Conservation (phyloP, 2,113 vertebrate genomes). For the Pachycephala philippinensis region DNA sequence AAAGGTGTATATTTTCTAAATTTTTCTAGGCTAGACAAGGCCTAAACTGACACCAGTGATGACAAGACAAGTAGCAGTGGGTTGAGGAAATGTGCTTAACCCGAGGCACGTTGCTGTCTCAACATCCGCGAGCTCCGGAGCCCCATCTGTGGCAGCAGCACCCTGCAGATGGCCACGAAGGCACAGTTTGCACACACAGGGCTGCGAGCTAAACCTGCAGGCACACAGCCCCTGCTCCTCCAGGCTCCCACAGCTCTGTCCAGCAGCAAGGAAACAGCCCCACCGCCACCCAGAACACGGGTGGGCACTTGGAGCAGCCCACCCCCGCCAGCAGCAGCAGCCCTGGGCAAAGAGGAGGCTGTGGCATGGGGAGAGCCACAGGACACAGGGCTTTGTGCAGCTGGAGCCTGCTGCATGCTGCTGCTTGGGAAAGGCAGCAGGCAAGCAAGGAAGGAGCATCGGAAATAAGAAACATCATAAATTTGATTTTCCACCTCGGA, state of each 20-base stretch:
- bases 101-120: rapidly evolving
- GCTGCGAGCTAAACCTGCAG: background rate
- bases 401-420: rapidly evolving
- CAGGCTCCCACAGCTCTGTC: background rate
- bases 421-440: background rate
- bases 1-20: background rate
- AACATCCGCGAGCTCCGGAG: rapidly evolving
- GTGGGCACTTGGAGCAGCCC: rapidly evolving
- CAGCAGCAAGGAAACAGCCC: background rate
- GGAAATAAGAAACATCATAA: background rate
- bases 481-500: background rate
- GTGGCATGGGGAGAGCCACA: background rate
- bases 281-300: background rate
- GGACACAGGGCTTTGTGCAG: rapidly evolving
- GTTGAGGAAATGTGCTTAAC: background rate
- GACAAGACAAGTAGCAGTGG: background rate
- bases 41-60: background rate
- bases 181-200: rapidly evolving
- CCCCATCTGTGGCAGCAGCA: background rate
- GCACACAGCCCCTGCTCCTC: background rate
- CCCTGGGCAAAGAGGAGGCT: background rate
- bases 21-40: background rate
- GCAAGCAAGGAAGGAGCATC: background rate
- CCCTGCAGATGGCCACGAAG: background rate
- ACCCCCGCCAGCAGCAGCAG: rapidly evolving